These are phyloP conservation scores for Hydrochoerus hydrochaeris DNA, from an alignment of 2,113 vertebrate genomes.

Conservation along the genomic window DNA sequence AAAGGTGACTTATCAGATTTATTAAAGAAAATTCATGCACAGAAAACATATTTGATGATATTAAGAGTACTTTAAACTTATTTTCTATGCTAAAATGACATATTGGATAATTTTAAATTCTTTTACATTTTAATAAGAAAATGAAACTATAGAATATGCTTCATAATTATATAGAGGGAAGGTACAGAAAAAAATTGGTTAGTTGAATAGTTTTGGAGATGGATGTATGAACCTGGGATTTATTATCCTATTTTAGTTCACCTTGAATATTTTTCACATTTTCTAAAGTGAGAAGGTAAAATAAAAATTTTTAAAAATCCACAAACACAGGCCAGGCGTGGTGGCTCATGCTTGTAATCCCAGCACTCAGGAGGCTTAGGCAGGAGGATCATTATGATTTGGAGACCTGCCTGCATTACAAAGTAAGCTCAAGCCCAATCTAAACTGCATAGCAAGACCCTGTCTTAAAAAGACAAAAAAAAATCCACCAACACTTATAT, in stretches of 20 bases:
- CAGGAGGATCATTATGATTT: too few species aligned
- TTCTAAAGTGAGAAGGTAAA: constrained; percentile 25
- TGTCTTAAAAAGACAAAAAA: too few species aligned
- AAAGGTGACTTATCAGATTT: neutral
- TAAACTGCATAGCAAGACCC: too few species aligned
- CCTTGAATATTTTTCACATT: neutral
- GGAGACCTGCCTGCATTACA: too few species aligned
- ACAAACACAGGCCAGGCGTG: too few species aligned
- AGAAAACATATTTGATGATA: neutral
- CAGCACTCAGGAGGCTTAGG: too few species aligned
- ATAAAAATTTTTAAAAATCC: neutral
- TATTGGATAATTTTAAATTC: neutral
- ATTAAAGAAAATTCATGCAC: neutral
- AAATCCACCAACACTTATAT: too few species aligned
- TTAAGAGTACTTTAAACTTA: neutral
- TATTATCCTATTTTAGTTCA: neutral
- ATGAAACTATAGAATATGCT: neutral
- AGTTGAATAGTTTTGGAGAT: neutral
- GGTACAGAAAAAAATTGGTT: neutral
- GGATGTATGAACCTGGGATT: neutral
- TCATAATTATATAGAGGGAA: neutral
- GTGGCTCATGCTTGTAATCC: too few species aligned
- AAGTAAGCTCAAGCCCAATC: too few species aligned
- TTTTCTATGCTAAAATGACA: too few species aligned
- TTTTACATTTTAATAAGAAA: neutral